Evolutionary conservation across 2,113 vertebrate genomes (phyloP).

Genomic region (Naja naja): DNA sequence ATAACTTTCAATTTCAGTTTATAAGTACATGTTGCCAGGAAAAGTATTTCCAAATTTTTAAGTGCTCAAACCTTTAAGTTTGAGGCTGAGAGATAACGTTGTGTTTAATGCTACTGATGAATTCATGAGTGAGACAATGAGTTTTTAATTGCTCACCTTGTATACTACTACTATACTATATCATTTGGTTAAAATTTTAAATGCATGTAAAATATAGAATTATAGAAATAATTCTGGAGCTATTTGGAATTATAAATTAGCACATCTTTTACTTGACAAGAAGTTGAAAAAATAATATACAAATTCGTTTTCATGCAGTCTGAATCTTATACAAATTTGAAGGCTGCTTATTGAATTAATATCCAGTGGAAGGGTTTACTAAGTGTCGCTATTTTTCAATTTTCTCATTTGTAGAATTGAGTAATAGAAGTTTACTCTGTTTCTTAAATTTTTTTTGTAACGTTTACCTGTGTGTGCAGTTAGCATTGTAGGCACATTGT

Average conservation of each 20-base stretch:
- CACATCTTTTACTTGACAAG: rapidly evolving
- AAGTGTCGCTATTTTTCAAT: conserved; percentile 31
- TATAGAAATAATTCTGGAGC: neutral
- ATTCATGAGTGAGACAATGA: neutral
- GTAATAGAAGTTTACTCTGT: conserved; percentile 26
- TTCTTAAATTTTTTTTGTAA: conserved; percentile 44
- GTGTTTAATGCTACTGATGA: neutral
- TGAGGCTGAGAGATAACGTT: neutral
- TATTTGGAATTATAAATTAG: neutral
- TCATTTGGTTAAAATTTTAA: neutral
- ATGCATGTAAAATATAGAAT: neutral
- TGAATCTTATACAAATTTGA: neutral
- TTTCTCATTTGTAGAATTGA: conserved; percentile 41
- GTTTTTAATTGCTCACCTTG: neutral
- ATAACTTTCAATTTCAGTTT: neutral
- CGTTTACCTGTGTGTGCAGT: conserved; percentile 28
- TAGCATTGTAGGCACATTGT: neutral
- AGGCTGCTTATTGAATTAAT: conserved; percentile 11
- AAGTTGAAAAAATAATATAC: neutral
- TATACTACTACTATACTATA: neutral
- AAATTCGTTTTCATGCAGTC: conserved; percentile 1
- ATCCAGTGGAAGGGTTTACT: conserved; percentile 16
- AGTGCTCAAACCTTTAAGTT: neutral
- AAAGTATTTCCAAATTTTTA: neutral
- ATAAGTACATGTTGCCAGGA: neutral